Percentiles rank a stretch among this genome's conserved stretches.
These are phyloP conservation scores for Diorhabda elongata DNA, from an alignment of 1,140 invertebrate genomes.

Conservation along the genomic window DNA sequence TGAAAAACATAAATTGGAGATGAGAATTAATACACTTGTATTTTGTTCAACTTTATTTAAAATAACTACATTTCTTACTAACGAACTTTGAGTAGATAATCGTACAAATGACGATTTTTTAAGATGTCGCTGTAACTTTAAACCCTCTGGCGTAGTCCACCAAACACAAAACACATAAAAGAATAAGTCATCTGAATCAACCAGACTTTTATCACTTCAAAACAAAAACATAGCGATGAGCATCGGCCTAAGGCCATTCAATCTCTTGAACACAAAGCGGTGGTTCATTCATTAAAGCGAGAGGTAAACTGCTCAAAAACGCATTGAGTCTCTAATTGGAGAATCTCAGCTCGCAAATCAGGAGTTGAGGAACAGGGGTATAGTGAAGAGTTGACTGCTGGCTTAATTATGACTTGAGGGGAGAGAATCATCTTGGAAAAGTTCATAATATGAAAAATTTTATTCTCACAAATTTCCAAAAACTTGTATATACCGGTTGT, in stretches of 20 bases:
- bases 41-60: too few species aligned
- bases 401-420: conserved; percentile 31
- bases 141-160: not conserved
- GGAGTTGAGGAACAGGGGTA: conserved; percentile 17
- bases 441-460: conserved; percentile 12
- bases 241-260: not conserved
- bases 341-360: conserved; percentile 25
- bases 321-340: conserved; percentile 32
- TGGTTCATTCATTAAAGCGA: conserved; percentile 29
- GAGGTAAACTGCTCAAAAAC: conserved; percentile 28
- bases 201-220: not conserved
- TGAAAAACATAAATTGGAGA: too few species aligned
- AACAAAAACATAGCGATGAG: not conserved
- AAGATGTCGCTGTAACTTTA: too few species aligned
- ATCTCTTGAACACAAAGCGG: conserved; percentile 18
- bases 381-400: conserved; percentile 14
- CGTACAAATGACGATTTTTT: too few species aligned
- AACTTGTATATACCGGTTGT: too few species aligned
- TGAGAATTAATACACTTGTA: too few species aligned
- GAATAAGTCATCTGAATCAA: not conserved
- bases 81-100: too few species aligned
- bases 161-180: not conserved
- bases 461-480: not conserved
- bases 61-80: too few species aligned
- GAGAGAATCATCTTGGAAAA: not conserved